These are phyloP conservation scores for Myrmophylax atrothorax DNA, from an alignment of 2,113 vertebrate species.

Conservation along the genomic window DNA sequence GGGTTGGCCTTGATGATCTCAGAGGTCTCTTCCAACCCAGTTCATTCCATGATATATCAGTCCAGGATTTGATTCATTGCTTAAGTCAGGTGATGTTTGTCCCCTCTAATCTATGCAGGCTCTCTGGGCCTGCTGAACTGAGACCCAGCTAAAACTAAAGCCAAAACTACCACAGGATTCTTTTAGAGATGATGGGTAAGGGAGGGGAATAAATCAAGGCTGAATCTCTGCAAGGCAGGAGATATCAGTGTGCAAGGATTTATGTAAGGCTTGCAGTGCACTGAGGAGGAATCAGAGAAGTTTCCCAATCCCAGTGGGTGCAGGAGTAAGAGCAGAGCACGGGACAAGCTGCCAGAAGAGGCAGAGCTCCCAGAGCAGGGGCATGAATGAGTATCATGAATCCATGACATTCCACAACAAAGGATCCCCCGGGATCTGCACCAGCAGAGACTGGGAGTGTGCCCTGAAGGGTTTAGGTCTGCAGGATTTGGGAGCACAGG, in stretches of 20 bases:
- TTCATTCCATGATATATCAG: not conserved
- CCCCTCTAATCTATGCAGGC: too few species aligned
- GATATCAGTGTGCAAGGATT: not conserved
- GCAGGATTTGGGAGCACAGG: not conserved
- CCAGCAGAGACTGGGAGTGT: not conserved
- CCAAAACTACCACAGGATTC: not conserved
- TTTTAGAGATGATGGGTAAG: not conserved
- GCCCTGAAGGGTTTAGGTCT: not conserved
- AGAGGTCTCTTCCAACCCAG: too few species aligned
- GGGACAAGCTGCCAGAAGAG: not conserved
- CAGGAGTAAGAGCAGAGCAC: not conserved
- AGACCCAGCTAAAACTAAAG: too few species aligned
- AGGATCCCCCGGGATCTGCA: not conserved
- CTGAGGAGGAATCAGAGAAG: not conserved
- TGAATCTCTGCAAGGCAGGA: not conserved
- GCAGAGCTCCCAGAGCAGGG: not conserved
- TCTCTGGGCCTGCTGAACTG: too few species aligned
- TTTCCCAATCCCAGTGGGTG: not conserved
- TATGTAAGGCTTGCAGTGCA: not conserved
- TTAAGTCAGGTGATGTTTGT: too few species aligned
- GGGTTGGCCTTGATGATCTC: too few species aligned
- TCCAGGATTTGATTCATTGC: not conserved
- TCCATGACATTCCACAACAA: accelerated
- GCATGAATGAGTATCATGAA: not conserved
- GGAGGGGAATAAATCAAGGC: not conserved